A percentile compares a stretch with the other conserved stretches of the same genome.
Evolutionary conservation across 2,888 invertebrate genomes (phyloP).

Genomic region (Malacosoma neustria): DNA sequence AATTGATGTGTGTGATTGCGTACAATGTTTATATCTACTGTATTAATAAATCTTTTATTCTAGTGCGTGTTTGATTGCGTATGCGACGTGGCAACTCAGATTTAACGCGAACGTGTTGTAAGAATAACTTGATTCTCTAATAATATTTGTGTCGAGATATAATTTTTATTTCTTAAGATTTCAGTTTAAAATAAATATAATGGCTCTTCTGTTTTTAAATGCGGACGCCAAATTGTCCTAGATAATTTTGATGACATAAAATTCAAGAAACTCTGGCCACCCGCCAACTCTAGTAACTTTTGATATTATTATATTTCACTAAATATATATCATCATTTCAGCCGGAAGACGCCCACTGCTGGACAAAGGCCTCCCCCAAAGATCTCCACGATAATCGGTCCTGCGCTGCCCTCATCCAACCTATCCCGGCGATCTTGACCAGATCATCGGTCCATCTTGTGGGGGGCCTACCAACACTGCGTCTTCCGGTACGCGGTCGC

Average conservation of each 20-base stretch:
- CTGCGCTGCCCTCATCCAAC: too few species aligned
- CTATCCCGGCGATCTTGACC: too few species aligned
- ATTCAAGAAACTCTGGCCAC: constrained; percentile 49
- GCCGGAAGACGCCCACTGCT: too few species aligned
- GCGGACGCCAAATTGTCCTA: constrained; percentile 64
- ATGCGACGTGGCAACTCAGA: constrained; percentile 9
- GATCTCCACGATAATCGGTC: too few species aligned
- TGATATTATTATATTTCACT: constrained; percentile 31
- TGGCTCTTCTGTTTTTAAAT: constrained; percentile 53
- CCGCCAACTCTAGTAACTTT: constrained; percentile 40
- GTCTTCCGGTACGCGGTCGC: too few species aligned
- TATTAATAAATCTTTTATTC: constrained; percentile 72
- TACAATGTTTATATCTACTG: constrained; percentile 64
- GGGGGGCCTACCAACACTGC: too few species aligned
- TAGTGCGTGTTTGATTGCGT: constrained; percentile 33
- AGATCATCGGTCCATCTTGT: too few species aligned
- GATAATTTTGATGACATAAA: constrained; percentile 65
- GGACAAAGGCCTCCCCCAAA: too few species aligned
- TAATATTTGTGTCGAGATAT: constrained; percentile 32
- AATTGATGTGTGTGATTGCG: constrained; percentile 69
- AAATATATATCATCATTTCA: constrained; percentile 5
- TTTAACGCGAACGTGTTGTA: constrained; percentile 21
- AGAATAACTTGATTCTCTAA: constrained; percentile 26
- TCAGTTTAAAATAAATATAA: constrained; percentile 56
- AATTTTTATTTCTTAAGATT: constrained; percentile 42